phyloP scores from a whole-genome alignment of 2,888 invertebrate genomes.

The Seira sanloemensis region DNA sequence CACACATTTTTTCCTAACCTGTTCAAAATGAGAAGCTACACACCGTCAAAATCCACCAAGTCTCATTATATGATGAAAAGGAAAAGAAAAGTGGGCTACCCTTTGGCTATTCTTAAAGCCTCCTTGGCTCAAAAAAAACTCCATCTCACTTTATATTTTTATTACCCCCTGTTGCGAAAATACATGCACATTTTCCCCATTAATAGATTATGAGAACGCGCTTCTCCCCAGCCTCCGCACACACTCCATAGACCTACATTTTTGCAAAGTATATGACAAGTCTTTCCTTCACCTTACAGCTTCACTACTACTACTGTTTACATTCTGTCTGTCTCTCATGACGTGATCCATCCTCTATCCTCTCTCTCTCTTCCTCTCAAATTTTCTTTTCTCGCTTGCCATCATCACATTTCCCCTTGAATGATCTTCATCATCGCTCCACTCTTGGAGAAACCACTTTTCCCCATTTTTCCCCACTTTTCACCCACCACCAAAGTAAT shows the following conservation, averaged over 20 bases:
- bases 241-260: not conserved
- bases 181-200: not conserved
- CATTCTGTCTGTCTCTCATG: not conserved
- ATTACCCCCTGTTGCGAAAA: not conserved
- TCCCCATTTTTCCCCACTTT: no score
- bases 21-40: no score
- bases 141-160: not conserved
- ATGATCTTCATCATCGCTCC: not conserved
- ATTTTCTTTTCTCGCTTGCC: not conserved
- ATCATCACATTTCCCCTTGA: not conserved
- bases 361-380: no score
- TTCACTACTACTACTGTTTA: not conserved
- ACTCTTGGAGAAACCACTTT: not conserved
- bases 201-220: not conserved
- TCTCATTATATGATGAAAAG: conserved; percentile 37
- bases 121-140: not conserved
- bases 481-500: not conserved
- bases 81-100: not conserved
- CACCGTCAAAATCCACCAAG: no score
- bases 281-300: not conserved
- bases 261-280: not conserved
- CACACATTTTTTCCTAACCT: not conserved
- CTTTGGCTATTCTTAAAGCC: not conserved
- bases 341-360: not conserved
- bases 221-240: not conserved